Evolutionary conservation across 2,113 vertebrate species (phyloP).

Genomic region (Aythya baeri): DNA sequence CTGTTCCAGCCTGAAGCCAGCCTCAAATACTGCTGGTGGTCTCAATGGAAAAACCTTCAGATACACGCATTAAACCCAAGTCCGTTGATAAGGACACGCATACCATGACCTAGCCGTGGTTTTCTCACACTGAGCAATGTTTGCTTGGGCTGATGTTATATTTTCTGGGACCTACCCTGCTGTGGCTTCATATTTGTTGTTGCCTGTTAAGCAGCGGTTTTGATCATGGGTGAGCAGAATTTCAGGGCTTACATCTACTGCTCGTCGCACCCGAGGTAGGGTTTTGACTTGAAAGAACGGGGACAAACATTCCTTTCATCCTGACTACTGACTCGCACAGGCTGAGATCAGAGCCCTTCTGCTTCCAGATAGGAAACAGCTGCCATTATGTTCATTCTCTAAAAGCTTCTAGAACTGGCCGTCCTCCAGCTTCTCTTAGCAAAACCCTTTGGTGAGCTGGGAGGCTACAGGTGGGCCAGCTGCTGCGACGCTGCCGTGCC

Average conservation of each 20-base stretch:
- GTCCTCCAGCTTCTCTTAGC: constrained; percentile 33
- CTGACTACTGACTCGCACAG: background rate
- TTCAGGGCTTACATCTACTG: background rate
- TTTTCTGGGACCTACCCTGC: background rate
- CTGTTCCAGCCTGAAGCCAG: too few relatives aligned
- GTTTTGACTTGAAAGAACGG: background rate
- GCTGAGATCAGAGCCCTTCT: background rate
- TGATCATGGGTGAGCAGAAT: background rate
- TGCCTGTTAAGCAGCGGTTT: background rate
- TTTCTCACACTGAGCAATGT: background rate
- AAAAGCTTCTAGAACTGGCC: constrained; percentile 13
- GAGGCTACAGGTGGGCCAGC: background rate
- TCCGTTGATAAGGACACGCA: fast-evolving
- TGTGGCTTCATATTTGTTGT: fast-evolving
- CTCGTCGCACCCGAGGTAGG: background rate
- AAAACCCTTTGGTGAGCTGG: background rate
- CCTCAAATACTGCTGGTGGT: too few relatives aligned
- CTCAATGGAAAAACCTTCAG: background rate
- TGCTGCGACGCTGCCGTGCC: background rate
- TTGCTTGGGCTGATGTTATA: background rate
- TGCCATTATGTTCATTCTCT: background rate
- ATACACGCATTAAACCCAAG: fast-evolving
- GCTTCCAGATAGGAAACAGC: constrained; percentile 53
- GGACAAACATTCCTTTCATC: background rate
- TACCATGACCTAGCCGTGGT: background rate